Evolutionary conservation across 2,797 vertebrate species (phyloP), one percentile per base, ranked within the genome.

Genomic region (Falco columbarius): DNA sequence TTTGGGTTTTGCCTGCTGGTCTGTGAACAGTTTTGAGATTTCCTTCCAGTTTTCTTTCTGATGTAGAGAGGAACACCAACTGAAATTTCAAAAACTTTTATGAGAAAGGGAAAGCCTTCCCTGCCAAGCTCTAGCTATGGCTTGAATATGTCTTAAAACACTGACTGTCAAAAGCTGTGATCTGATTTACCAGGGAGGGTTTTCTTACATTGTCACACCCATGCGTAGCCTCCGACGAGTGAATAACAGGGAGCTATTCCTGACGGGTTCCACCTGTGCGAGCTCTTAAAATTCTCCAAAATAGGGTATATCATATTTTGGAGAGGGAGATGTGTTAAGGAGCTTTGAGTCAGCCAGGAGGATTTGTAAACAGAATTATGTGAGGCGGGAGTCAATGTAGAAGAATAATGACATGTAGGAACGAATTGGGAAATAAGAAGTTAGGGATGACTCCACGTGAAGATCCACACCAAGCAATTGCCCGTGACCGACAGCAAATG

Each of bases 311-410:
- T 77, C 6, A 6, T 86, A 29, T 87, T 84, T 80, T 54, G 38
- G 67, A 86, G 74, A 87, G 47, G 58, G 36, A 70, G 79, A 76
- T 67, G 54, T 81, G 66, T 66, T 81, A 58, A 83, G 81, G 70
- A 87, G 63, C 77, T 80, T 72, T 24, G 52, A 95, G 65, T 70
- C 83, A 93, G 80, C 70, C 34, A 81, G 93, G 44, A 90, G 62
- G 51, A 44, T 85, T 87, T 95, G 90, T 95, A 94, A 96, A 91
- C 63, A 90, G 71, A 89, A 63, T 74, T 67, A 83, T 44, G 22
- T 1, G 49, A 89, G 92, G 19, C 1, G 11, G 52, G 40, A 90
- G 47, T 88, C 82, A 81, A 66, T 42, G 52, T 70, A 55, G 71
- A 82, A 92, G 91, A 94, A 77, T 54, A 84, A 81, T 42, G 71